Conservation (phyloP, 2,888 invertebrate genomes). For the Dryadula phaetusa region DNA sequence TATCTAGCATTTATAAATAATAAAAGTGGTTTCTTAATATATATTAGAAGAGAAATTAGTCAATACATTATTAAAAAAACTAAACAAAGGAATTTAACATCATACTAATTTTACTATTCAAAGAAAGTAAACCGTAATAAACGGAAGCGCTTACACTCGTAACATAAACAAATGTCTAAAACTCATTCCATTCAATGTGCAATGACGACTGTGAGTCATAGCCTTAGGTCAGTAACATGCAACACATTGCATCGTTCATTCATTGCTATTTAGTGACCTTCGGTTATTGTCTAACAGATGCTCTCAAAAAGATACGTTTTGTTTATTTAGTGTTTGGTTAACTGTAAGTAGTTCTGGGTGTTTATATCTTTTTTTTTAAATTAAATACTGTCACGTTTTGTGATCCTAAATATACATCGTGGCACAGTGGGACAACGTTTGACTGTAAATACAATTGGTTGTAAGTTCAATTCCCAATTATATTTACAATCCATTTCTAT, state of each 20-base stretch:
- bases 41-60: no score
- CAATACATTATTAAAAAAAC: not conserved
- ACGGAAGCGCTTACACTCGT: conserved; percentile 30
- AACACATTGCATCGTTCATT: conserved; percentile 48
- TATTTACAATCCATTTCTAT: no score
- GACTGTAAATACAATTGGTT: no score
- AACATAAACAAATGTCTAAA: conserved; percentile 19
- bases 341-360: not conserved
- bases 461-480: no score
- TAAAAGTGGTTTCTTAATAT: no score
- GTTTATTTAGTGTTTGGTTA: not conserved
- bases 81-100: no score
- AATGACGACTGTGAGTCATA: conserved; percentile 62
- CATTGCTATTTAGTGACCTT: conserved; percentile 40
- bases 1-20: no score
- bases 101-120: conserved; percentile 4
- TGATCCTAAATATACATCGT: no score
- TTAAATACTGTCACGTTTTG: no score
- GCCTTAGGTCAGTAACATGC: conserved; percentile 54
- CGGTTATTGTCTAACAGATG: conserved; percentile 4
- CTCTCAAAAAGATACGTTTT: no score
- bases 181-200: conserved; percentile 40
- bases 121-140: conserved; percentile 12
- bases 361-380: no score
- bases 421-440: no score